Conservation (phyloP, 2,113 vertebrate genomes). For the Herpetotheres cachinnans region DNA sequence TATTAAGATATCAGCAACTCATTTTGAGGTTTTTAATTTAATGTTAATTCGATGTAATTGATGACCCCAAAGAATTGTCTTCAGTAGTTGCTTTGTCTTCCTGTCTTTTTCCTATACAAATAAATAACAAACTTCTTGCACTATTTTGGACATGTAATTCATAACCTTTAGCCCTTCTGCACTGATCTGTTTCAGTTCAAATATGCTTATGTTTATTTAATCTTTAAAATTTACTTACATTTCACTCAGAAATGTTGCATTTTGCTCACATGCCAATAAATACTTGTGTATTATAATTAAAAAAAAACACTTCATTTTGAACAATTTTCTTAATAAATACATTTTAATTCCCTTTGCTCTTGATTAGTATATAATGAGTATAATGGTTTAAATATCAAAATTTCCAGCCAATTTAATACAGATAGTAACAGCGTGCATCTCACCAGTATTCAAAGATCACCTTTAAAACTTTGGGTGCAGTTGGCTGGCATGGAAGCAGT, state of each 20-base stretch:
- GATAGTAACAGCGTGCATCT: not conserved
- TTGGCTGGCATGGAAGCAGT: not conserved
- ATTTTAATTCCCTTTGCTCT: not conserved
- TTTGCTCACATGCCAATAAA: not conserved
- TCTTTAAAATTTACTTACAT: not conserved
- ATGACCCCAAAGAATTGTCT: not conserved
- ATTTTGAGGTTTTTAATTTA: not conserved
- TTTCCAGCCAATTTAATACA: not conserved
- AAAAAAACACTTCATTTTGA: not conserved
- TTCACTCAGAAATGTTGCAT: not conserved
- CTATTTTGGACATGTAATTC: not conserved
- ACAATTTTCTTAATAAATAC: not conserved
- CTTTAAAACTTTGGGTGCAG: not conserved
- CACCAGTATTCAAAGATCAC: not conserved
- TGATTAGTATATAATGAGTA: not conserved
- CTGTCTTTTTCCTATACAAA: not conserved
- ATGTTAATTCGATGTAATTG: not conserved
- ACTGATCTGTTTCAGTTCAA: not conserved
- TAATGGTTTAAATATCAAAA: not conserved
- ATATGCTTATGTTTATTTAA: not conserved
- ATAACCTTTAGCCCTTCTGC: not conserved
- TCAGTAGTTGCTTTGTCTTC: not conserved
- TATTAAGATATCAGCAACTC: not conserved
- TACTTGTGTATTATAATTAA: not conserved
- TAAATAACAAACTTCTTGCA: not conserved